phyloP scores from a whole-genome alignment of 2,113 vertebrate genomes.

The Engystomops pustulosus region DNA sequence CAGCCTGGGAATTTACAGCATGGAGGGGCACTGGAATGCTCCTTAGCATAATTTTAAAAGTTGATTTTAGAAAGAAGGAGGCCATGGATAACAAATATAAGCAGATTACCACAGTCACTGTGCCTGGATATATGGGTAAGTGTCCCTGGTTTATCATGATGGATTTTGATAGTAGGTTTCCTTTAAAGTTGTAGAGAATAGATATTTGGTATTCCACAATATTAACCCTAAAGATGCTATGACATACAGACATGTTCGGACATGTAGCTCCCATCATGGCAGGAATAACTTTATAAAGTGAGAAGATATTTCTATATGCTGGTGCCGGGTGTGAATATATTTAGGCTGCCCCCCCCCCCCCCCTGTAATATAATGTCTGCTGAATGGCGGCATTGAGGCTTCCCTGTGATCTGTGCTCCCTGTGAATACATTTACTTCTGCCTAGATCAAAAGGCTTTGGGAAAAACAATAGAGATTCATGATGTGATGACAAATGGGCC shows the following conservation, averaged over 20 bases:
- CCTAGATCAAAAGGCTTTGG: slow-evolving; percentile 9
- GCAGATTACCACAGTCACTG: no score
- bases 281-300: not conserved
- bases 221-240: not conserved
- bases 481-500: slow-evolving; percentile 40
- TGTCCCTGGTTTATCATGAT: no score
- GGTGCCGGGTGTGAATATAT: not conserved
- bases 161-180: no score
- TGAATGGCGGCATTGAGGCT: not conserved
- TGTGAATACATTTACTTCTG: slow-evolving; percentile 26
- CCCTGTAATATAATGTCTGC: not conserved
- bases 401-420: not conserved
- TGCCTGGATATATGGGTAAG: no score
- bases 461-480: slow-evolving; percentile 31
- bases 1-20: no score
- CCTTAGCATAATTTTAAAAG: no score
- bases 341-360: not conserved
- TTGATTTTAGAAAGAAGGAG: no score
- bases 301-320: not conserved
- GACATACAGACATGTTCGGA: not conserved
- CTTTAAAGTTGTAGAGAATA: no score
- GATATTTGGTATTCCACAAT: not conserved
- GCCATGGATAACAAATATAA: no score
- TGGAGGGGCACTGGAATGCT: no score
- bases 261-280: not conserved